These are phyloP conservation scores for Mamestra configurata DNA, from an alignment of 1,140 invertebrate species.

Conservation along the genomic window DNA sequence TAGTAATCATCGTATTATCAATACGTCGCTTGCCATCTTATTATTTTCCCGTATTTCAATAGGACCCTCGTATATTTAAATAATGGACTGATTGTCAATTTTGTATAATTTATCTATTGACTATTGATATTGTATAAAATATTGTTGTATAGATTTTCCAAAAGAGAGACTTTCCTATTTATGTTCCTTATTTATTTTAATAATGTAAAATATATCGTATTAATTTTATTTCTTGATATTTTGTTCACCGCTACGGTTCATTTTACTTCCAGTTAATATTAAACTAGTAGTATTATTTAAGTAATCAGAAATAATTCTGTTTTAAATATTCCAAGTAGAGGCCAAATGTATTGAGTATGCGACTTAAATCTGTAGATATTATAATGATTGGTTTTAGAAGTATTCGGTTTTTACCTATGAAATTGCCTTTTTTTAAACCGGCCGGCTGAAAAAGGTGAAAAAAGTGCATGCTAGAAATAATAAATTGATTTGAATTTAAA, in stretches of 20 bases:
- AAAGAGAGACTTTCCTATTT: neutral
- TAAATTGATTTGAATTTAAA: too few relatives aligned
- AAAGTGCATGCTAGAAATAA: too few relatives aligned
- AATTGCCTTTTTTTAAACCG: too few relatives aligned
- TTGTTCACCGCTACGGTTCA: neutral
- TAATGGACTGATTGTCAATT: neutral
- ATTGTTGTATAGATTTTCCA: constrained; percentile 15
- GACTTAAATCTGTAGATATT: constrained; percentile 18
- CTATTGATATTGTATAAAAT: neutral
- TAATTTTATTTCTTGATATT: neutral
- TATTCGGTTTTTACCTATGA: too few relatives aligned
- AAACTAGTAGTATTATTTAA: neutral
- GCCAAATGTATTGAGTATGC: constrained; percentile 42
- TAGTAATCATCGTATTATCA: neutral
- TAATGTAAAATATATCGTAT: neutral
- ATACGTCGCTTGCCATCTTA: neutral
- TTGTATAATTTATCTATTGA: neutral
- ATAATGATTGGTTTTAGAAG: constrained; percentile 6
- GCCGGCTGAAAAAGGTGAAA: too few relatives aligned
- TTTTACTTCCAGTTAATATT: neutral
- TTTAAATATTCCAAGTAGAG: constrained; percentile 27
- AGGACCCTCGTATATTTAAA: neutral
- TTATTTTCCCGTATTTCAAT: neutral
- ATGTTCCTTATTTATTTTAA: neutral
- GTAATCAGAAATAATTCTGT: neutral